Percentiles rank a stretch among this genome's conserved stretches.
These are phyloP conservation scores for Corvus moneduloides DNA, from an alignment of 2,113 vertebrate species.

Conservation along the genomic window DNA sequence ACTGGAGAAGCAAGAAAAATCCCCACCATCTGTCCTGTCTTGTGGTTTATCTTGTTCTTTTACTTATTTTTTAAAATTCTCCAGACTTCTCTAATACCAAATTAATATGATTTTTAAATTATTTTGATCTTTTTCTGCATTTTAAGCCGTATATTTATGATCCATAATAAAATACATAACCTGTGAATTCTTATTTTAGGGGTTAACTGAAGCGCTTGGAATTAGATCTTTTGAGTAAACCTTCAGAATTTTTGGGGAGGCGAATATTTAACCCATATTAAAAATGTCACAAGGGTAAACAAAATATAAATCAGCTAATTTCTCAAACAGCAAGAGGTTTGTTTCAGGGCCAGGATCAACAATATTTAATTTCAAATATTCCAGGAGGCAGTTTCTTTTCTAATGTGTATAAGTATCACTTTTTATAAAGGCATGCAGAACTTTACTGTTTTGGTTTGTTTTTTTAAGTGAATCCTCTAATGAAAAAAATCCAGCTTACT, in stretches of 20 bases:
- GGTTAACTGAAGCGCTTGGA: not conserved
- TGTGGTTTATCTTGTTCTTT: not conserved
- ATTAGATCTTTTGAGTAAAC: not conserved
- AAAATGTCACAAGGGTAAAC: not conserved
- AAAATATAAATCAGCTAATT: not conserved
- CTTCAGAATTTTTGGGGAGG: not conserved
- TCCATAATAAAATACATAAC: not conserved
- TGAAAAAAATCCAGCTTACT: not conserved
- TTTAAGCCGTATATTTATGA: not conserved
- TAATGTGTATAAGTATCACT: not conserved
- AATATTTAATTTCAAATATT: not conserved
- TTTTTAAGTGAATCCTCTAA: not conserved
- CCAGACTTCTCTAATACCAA: not conserved
- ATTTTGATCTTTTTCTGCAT: rapidly evolving
- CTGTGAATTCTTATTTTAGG: not conserved
- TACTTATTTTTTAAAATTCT: not conserved
- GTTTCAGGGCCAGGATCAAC: not conserved
- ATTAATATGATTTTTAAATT: not conserved
- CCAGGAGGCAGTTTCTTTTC: not conserved
- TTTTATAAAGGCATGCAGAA: not conserved
- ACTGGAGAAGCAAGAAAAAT: not conserved
- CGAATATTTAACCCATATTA: not conserved
- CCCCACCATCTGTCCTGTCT: not conserved
- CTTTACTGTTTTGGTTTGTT: not conserved
- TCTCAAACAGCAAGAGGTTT: not conserved